Base-by-base conservation (phyloP, 2,113 vertebrate genomes). In the Spea bombifrons region DNA sequence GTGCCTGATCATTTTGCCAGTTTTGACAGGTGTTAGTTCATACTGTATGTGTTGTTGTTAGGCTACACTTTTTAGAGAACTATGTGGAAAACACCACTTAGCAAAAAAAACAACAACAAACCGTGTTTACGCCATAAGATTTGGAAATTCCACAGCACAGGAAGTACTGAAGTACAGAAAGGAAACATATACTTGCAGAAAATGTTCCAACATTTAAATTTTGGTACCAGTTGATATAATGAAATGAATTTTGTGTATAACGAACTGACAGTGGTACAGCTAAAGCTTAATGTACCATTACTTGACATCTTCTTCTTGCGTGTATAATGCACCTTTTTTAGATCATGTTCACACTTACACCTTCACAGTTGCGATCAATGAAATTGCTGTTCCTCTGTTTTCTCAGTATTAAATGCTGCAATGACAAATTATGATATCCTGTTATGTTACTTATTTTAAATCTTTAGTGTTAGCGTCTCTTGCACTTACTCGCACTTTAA, bases 321-420 rank as follows among this genome's bases (percentile, higher is more conserved):
- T 67, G 82, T 82, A 17, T 0, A 43, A 55, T 47, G 67, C 73
- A 72, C 15, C 50, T 45, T 45, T 50, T 84, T 82, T 47, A 43
- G 81, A 16, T 72, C 80, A 47, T 74, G 15, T 75, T 86, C 71
- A 50, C 65, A 85, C 66, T 82, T 2, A 59, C 49, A 63, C 15
- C 8, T 57, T 82, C 83, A 73, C 82, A 80, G 45, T 52, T 70
- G 81, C 52, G 65, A 44, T 69, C 69, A 55, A 78, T 80, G 85
- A 78, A 81, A 80, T 71, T 46, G 0, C 12, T 43, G 80, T 46
- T 80, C 16, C 4, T 80, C 43, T 79, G 75, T 70, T 81, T 45
- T 71, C 83, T 75, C 75, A 81, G 83, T 44, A 83, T 85, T 81
- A 80, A 83, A 74, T 81, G 30, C 44, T 81, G 7, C 2, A 7